Conservation (phyloP, 2,113 vertebrate species). For the Ophthalmotilapia sp. region DNA sequence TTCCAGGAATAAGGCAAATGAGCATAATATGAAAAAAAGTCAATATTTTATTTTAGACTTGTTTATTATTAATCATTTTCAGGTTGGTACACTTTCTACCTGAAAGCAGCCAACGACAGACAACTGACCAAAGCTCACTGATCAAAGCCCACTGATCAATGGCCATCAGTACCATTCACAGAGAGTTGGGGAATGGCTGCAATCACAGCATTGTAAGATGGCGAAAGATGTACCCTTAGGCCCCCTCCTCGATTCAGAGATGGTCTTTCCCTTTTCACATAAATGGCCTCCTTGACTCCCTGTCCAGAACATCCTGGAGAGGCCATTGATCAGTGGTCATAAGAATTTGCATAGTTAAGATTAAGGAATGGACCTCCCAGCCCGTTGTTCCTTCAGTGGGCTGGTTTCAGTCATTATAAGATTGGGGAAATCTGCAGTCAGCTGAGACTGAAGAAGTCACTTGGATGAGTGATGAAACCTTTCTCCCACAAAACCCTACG, state of each 20-base stretch:
- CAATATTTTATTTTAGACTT: background rate
- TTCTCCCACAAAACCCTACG: background rate
- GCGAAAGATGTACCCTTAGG: too few species aligned
- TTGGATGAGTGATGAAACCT: background rate
- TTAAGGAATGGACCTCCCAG: background rate
- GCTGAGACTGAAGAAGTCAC: background rate
- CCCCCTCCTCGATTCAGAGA: too few species aligned
- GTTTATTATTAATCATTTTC: background rate
- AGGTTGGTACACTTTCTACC: background rate
- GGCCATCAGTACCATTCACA: too few species aligned
- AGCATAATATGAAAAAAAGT: background rate
- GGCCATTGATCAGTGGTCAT: background rate
- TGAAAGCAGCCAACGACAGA: background rate
- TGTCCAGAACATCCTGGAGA: too few species aligned
- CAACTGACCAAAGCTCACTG: background rate
- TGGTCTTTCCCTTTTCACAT: too few species aligned
- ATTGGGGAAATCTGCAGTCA: rapidly evolving
- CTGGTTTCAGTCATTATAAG: background rate
- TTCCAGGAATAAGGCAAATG: background rate
- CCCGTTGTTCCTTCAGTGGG: background rate
- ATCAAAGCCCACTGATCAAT: too few species aligned
- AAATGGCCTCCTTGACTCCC: too few species aligned
- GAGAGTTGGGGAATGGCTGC: too few species aligned
- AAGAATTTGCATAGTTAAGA: background rate
- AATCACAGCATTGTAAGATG: too few species aligned